Evolutionary conservation across 2,888 invertebrate genomes (phyloP), one percentile per base, ranked within the genome.

Genomic region (Suillia variegata): DNA sequence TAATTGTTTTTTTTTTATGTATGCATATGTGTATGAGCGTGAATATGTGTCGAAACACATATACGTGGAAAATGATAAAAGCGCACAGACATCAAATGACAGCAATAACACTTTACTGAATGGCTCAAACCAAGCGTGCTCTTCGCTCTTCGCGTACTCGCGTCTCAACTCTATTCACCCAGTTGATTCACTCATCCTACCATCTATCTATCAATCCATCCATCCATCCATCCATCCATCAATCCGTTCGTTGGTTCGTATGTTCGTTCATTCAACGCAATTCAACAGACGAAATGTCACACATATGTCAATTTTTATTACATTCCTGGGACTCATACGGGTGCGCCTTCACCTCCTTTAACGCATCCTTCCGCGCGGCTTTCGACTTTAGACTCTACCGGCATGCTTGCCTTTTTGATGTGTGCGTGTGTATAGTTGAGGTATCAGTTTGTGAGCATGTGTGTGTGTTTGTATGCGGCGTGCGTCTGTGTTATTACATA

Each of bases 301-400:
- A 52, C 60, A 56, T 62, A 55, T 60, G 57, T 53, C 60, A 62
- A 58, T 55, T 62, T 62, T 62, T 62, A 62, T 60, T 60, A 55
- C 56, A 57, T 54, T 54, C 45, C 56, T 22, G 57, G 50, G 49
- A 42, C 21, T 13, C 20, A 17, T 33, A 20, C n/a, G n/a, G n/a
- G n/a, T n/a, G 18, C 53, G 15, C 31, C 33, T 24, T 8, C 38
- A 18, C 20, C 21, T 45, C 52, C 45, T 20, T 18, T 2, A n/a
- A 42, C 21, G 26, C 45, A 12, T 49, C 20, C 22, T 21, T 22
- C 24, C 17, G 22, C 55, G 33, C 31, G 47, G 26, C 54, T 17
- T 47, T n/a, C n/a, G n/a, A n/a, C n/a, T n/a, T n/a, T n/a, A n/a
- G n/a, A n/a, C n/a, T n/a, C n/a, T n/a, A n/a, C n/a, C n/a, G n/a